Base-by-base conservation (phyloP, 2,888 invertebrate genomes). In the Habroteleia sp. region DNA sequence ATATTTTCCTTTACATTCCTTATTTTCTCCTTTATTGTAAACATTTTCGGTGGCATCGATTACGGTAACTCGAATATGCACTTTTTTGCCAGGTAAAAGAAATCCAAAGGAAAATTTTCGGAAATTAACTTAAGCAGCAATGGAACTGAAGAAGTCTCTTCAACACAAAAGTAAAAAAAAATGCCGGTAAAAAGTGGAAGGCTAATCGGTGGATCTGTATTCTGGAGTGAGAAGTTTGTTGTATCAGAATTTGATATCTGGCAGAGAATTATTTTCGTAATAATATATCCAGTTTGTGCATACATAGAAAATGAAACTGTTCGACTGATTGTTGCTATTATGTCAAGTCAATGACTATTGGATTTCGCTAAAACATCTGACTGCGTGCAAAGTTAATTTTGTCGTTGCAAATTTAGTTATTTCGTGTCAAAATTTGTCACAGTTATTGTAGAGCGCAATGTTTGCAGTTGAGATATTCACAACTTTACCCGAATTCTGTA, bases 51-150 rank as follows among this genome's bases (percentile, higher is more conserved):
- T 60, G 46, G 31, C 7, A 46, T 46, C 13, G 37, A 60, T 60
- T 46, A 42, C 42, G 39, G 41, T 50, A 23, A 63, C 44, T 11
- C 20, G 42, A 17, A 37, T 62, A 50, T 63, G 62, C 62, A 63
- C 62, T 65, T 65, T 52, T 65, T 42, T 50, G 63, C 23, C 17
- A 14, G 10, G 14, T 16, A 27, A 41, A 31, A 63, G 6, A 41
- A 63, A 50, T 6, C 8, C 2, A 39, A 33, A 27, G 27, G 3
- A 46, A 23, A 54, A 7, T 33, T 7, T 3, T 2, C 16, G 8
- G n/a, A 56, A 56, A 56, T 20, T n/a, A 56, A 56, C 31, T 56
- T 10, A 56, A 56, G 41, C 29, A 54, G 33, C 56, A 25, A 44
- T 27, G 35, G 10, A 58, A 58, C 8, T 25, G 17, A 58, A 31